Percentiles rank a stretch among this genome's conserved stretches.
These are phyloP conservation scores for Colostygia pectinataria DNA, from an alignment of 2,888 invertebrate species.

Conservation along the genomic window DNA sequence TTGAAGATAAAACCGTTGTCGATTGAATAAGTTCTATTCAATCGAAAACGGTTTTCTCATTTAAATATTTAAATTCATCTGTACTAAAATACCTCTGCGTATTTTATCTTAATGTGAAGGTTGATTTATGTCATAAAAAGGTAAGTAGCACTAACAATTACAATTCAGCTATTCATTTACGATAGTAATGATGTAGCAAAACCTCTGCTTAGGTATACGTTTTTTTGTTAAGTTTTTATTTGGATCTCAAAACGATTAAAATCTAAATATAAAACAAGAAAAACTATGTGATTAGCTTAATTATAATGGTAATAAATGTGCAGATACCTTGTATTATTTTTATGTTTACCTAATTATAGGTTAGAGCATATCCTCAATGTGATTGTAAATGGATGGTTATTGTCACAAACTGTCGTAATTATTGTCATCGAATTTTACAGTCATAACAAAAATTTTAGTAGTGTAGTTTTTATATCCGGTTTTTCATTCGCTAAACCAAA, in stretches of 20 bases:
- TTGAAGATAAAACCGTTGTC: too few relatives aligned
- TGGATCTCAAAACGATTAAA: neutral
- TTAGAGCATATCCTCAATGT: too few relatives aligned
- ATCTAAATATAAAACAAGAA: too few relatives aligned
- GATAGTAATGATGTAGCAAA: conserved; percentile 4
- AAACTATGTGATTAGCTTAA: too few relatives aligned
- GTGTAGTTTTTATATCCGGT: too few relatives aligned
- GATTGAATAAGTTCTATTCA: too few relatives aligned
- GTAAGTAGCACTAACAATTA: conserved; percentile 6
- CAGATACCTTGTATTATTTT: too few relatives aligned
- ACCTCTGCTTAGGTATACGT: neutral
- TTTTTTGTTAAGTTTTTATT: neutral
- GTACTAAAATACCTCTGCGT: conserved; percentile 1
- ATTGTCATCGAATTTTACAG: conserved; percentile 9
- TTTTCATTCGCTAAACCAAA: too few relatives aligned
- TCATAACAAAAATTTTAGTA: too few relatives aligned
- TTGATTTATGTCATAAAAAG: conserved; percentile 15
- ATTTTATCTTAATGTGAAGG: conserved; percentile 23
- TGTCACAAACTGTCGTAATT: neutral
- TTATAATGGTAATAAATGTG: too few relatives aligned
- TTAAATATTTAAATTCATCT: conserved; percentile 10
- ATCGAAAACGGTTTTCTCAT: too few relatives aligned
- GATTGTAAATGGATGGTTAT: conserved; percentile 12
- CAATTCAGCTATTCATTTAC: conserved; percentile 6
- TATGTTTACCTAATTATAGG: too few relatives aligned